Evolutionary conservation across 2,113 vertebrate species (phyloP).

Genomic region (Rutilus rutilus): DNA sequence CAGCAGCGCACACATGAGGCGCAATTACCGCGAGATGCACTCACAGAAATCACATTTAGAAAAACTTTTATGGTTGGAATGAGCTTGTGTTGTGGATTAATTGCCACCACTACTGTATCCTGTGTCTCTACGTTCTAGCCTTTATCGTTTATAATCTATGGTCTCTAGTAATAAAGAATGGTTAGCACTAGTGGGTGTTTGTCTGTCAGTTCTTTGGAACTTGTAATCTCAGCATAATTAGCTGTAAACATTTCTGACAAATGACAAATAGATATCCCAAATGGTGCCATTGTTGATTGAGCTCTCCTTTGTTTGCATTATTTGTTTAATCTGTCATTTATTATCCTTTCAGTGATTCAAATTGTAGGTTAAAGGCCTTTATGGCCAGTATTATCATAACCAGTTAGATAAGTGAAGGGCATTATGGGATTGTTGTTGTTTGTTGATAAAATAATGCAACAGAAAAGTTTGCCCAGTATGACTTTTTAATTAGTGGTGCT

Average conservation of each 20-base stretch:
- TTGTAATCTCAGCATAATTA: not conserved
- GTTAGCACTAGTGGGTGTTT: not conserved
- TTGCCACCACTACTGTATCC: not conserved
- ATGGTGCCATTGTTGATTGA: not conserved
- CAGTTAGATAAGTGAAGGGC: constrained; percentile 20
- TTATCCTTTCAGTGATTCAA: not conserved
- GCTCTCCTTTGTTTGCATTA: not conserved
- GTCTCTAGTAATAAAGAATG: not conserved
- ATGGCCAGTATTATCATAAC: not conserved
- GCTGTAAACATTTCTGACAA: constrained; percentile 16
- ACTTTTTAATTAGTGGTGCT: not conserved
- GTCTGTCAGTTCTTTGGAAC: not conserved
- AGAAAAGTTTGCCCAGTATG: not conserved
- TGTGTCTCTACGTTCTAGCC: not conserved
- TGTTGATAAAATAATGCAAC: constrained; percentile 28
- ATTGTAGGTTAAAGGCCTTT: constrained; percentile 37
- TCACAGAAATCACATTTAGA: not conserved
- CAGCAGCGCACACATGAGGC: not conserved
- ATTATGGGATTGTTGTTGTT: constrained; percentile 26
- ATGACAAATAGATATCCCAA: not conserved
- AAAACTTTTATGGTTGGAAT: not conserved
- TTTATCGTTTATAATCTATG: not conserved
- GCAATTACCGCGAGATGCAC: not conserved
- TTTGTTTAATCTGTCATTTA: constrained; percentile 39
- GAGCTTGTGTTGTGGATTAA: not conserved